A percentile compares a stretch with the other conserved stretches of the same genome.
Conservation (phyloP, 2,888 invertebrate species). For the Caenorhabditis wallacei region DNA sequence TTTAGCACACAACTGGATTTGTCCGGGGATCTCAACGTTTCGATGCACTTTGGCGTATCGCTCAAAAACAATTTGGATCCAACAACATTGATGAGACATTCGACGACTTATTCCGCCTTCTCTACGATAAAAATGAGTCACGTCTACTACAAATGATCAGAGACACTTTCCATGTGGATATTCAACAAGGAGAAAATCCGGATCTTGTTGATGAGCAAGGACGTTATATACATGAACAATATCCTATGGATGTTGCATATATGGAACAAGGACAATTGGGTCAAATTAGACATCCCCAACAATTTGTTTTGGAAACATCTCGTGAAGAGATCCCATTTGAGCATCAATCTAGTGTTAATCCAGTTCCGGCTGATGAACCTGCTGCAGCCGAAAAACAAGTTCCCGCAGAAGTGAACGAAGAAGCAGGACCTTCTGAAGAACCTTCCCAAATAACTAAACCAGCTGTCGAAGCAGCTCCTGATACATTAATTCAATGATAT, state of each 20-base stretch:
- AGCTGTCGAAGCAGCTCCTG: no score
- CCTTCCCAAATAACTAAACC: no score
- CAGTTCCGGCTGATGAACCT: no score
- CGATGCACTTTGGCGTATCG: constrained; percentile 66
- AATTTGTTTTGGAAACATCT: no score
- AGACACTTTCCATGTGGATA: constrained; percentile 48
- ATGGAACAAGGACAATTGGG: no score
- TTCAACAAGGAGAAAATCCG: not conserved
- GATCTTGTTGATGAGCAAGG: not conserved
- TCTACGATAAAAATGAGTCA: constrained; percentile 67
- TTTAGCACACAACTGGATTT: constrained; percentile 29
- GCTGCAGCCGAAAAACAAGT: no score
- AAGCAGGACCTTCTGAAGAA: no score
- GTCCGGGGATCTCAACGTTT: constrained; percentile 48
- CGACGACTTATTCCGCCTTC: constrained; percentile 67
- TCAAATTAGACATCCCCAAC: no score
- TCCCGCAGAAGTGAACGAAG: no score
- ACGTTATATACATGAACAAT: not conserved
- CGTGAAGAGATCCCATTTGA: no score
- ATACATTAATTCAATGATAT: no score
- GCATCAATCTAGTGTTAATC: no score
- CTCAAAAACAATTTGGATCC: constrained; percentile 52
- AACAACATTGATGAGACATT: constrained; percentile 64
- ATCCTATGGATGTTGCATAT: not conserved
- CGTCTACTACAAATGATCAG: constrained; percentile 66